These are phyloP conservation scores for Hypsopygia costalis DNA, from an alignment of 2,888 invertebrate species.

Conservation along the genomic window DNA sequence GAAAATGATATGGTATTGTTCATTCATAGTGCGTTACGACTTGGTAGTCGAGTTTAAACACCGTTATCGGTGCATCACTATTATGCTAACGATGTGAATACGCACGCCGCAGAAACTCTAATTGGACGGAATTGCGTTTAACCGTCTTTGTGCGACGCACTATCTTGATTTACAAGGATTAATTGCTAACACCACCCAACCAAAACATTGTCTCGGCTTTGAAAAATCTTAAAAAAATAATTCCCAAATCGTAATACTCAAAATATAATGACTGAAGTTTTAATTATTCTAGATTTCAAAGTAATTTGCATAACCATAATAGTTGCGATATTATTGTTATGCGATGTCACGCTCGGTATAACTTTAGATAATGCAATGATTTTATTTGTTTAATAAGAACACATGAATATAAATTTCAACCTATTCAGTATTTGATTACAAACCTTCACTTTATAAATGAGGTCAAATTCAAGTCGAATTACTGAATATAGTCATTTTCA, in stretches of 20 bases:
- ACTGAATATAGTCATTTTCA: too few relatives aligned
- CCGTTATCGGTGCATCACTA: slow-evolving; percentile 41
- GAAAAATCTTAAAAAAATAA: too few relatives aligned
- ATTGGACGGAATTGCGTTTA: slow-evolving; percentile 65
- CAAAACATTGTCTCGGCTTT: slow-evolving; percentile 27
- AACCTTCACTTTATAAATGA: too few relatives aligned
- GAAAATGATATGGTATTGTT: slow-evolving; percentile 17
- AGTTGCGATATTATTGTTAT: neutral
- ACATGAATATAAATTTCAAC: too few relatives aligned
- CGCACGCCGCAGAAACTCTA: slow-evolving; percentile 50
- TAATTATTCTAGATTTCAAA: neutral
- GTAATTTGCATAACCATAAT: neutral
- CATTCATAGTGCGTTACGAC: slow-evolving; percentile 17
- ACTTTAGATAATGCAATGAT: neutral
- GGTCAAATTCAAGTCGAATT: too few relatives aligned
- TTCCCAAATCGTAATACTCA: too few relatives aligned
- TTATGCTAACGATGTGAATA: slow-evolving; percentile 73
- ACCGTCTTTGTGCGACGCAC: slow-evolving; percentile 49
- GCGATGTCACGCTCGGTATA: neutral
- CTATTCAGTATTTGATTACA: too few relatives aligned
- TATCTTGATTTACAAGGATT: slow-evolving; percentile 48
- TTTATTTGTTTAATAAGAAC: too few relatives aligned
- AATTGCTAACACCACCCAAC: slow-evolving; percentile 47
- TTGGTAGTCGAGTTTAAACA: slow-evolving; percentile 16
- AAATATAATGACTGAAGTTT: neutral